phyloP scores from a whole-genome alignment of 2,888 invertebrate species.

The Mimumesa dahlbomi region DNA sequence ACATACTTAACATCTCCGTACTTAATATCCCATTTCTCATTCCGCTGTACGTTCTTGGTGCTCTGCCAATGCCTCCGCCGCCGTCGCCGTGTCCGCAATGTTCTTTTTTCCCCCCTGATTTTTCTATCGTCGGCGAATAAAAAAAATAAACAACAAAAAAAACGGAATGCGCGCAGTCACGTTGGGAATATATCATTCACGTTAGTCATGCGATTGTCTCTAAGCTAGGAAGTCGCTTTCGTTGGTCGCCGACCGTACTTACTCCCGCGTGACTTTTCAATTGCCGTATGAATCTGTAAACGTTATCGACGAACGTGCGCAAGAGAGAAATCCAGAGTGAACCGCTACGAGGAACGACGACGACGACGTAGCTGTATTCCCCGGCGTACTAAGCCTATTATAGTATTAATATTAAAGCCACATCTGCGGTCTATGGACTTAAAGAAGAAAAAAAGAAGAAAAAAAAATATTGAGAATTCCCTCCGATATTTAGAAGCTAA shows the following conservation, averaged over 20 bases:
- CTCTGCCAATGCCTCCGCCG: slow-evolving; percentile 20
- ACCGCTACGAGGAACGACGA: slow-evolving; percentile 30
- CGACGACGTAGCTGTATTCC: slow-evolving; percentile 27
- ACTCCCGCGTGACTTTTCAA: slow-evolving; percentile 32
- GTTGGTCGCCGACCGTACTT: slow-evolving; percentile 44
- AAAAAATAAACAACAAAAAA: not conserved
- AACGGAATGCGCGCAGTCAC: slow-evolving; percentile 7
- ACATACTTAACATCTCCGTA: slow-evolving; percentile 5
- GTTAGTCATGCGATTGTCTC: slow-evolving; percentile 24
- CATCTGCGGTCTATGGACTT: slow-evolving; percentile 23
- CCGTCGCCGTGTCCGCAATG: not conserved
- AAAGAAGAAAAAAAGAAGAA: slow-evolving; percentile 1
- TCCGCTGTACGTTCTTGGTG: slow-evolving; percentile 18
- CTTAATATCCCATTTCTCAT: slow-evolving; percentile 2
- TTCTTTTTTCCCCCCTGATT: too few relatives aligned
- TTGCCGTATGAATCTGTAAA: slow-evolving; percentile 49
- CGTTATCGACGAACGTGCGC: slow-evolving; percentile 31
- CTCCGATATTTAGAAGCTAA: slow-evolving; percentile 26
- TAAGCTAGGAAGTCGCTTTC: not conserved
- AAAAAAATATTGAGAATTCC: slow-evolving; percentile 1
- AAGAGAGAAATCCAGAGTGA: too few relatives aligned
- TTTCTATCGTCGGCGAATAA: slow-evolving; percentile 6
- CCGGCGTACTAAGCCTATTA: slow-evolving; percentile 37
- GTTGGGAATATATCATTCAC: slow-evolving; percentile 25
- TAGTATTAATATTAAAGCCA: slow-evolving; percentile 42